Base-by-base conservation (phyloP, 2,113 vertebrate species). In the Seriola quinqueradiata region DNA sequence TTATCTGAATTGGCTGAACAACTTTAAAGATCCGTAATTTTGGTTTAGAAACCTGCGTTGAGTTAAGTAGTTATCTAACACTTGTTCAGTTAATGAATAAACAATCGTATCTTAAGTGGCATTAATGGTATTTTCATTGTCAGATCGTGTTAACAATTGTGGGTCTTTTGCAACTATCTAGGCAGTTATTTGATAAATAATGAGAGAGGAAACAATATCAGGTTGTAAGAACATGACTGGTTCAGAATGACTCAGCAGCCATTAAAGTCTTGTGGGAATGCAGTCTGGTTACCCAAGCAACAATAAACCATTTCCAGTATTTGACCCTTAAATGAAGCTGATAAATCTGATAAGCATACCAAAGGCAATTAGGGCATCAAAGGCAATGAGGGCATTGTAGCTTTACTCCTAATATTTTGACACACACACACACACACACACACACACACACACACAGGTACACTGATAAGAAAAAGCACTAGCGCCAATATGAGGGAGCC, bases 201-300 rank as follows among this genome's bases (percentile, higher is more conserved):
- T 14, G 14, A 46, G 23, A 38, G 17, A 50, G 13, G 3, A 69
- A 42, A 17, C 0, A 23, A 28, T 48, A n/a, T 9, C 1, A 4
- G 0, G 1, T 4, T 65, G 0, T 42, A n/a, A 9, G 46, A 1
- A n/a, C 8, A 4, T 11, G 5, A n/a, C 13, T 25, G 13, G n/a
- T 36, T 65, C 23, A 48, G 5, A 32, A 61, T 81, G 81, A 83
- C 77, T 88, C 9, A 66, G 74, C 85, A 81, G 6, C 2, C 28
- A 28, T 28, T 28, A 28, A 28, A 28, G 28, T 28, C 28, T 28
- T 28, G 28, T 28, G 28, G 28, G 28, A 28, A 28, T 38, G 0
- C 0, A 48, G 23, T 4, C 0, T 11, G 1, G 44, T 68, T 67
- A 21, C 46, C 17, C 0, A 0, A 50, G 63, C 44, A 52, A 74